Base-by-base conservation (phyloP, 2,113 vertebrate species). In the Aldabrachelys gigantea region DNA sequence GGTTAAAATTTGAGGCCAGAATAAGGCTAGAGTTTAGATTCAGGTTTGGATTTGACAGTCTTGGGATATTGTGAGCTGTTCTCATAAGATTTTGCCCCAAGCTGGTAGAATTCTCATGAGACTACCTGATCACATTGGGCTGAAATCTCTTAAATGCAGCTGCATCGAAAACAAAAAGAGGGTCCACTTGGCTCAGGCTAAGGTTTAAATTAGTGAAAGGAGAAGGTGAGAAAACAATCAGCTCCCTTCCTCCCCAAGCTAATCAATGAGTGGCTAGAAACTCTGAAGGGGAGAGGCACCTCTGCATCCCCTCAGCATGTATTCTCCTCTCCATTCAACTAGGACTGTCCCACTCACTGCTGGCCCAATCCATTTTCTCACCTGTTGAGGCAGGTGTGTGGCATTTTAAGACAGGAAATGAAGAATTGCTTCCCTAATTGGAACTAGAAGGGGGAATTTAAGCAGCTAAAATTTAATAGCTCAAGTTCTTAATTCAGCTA, bases 321-420 rank as follows among this genome's bases (percentile, higher is more conserved):
- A 54, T 54, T 54, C 53, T 54, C 53, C 56, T 57, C 56, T 10
- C 10, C 56, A 25, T 57, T 27, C 56, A 57, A 27, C 24, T 57
- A 25, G 56, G 56, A 27, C 25, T 57, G 4, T 27, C 25, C 25
- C 56, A 27, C 10, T 27, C 24, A 57, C 10, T 57, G 56, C 25
- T 27, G 25, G 24, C 25, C 5, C 1, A 10, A 27, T 27, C 10
- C 27, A 11, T 27, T 27, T 27, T 27, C 25, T 21, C 25, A 57
- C 56, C 56, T 27, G 10, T 57, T 11, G 25, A 27, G 56, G 10
- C 56, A 57, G 56, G 56, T 57, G 3, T 56, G 11, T 10, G 56
- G 80, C 50, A 4, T 2, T 21, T 25, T 69, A 83, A 10, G 2
- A 6, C 0, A 7, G 21, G 21, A 6, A 31, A 2, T 59, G 54